Percentiles rank a stretch among this genome's conserved stretches.
Evolutionary conservation across 2,113 vertebrate species (phyloP).

Genomic region (Poecilia latipinna): DNA sequence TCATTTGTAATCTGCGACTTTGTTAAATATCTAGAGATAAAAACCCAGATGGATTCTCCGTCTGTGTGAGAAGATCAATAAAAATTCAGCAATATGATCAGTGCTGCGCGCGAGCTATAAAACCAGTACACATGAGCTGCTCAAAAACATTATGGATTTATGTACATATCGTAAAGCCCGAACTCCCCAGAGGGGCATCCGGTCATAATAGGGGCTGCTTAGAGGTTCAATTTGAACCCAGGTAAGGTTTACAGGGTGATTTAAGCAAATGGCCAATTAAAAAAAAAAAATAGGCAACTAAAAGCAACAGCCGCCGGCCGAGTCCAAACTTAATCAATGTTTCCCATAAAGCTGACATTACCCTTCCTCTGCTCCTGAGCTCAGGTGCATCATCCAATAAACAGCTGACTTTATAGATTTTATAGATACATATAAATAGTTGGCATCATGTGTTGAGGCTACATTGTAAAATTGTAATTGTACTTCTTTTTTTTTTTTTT

Average conservation of each 20-base stretch:
- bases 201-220: conserved; percentile 59
- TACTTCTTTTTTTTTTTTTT: conserved; percentile 19
- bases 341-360: conserved; percentile 72
- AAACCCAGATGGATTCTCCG: background rate
- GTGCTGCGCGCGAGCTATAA: background rate
- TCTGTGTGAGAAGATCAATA: conserved; percentile 11
- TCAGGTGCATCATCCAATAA: conserved; percentile 68
- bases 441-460: conserved; percentile 38
- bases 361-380: conserved; percentile 60
- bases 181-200: conserved; percentile 45
- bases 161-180: conserved; percentile 25
- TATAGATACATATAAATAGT: conserved; percentile 55
- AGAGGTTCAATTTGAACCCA: conserved; percentile 61
- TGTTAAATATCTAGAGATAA: background rate
- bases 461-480: conserved; percentile 66
- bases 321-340: conserved; percentile 72
- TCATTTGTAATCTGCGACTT: conserved; percentile 17
- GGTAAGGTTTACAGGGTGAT: conserved; percentile 75
- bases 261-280: conserved; percentile 71
- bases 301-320: conserved; percentile 54
- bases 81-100: conserved; percentile 33
- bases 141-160: conserved; percentile 29
- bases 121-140: conserved; percentile 16
- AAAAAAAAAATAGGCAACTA: conserved; percentile 73
- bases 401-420: conserved; percentile 62